Conservation (phyloP, 2,797 vertebrate genomes). For the Erpetoichthys calabaricus region DNA sequence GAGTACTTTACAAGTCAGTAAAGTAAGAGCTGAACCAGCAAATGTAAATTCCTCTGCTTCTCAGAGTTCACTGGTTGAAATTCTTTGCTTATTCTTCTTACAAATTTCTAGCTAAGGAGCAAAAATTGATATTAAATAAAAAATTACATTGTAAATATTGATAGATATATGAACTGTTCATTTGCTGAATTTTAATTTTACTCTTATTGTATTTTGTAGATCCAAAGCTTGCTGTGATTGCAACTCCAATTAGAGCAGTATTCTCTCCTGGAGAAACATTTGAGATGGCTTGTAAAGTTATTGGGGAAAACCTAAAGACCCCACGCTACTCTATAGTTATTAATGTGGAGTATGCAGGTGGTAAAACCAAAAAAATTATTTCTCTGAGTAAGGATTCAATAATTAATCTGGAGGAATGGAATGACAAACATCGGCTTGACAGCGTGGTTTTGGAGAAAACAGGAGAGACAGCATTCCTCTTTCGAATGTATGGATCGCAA, state of each 20-base stretch:
- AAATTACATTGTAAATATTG: too few relatives aligned
- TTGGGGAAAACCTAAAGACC: slow-evolving; percentile 57
- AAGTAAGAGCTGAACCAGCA: too few relatives aligned
- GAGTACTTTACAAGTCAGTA: too few relatives aligned
- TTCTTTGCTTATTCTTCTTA: too few relatives aligned
- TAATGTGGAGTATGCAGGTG: slow-evolving; percentile 50
- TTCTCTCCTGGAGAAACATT: slow-evolving; percentile 74
- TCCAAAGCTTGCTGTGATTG: slow-evolving; percentile 58
- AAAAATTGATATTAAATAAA: too few relatives aligned
- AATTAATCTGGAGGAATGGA: slow-evolving; percentile 60
- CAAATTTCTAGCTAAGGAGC: too few relatives aligned
- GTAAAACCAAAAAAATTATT: slow-evolving; percentile 54
- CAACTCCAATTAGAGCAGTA: slow-evolving; percentile 55
- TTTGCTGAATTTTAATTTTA: too few relatives aligned
- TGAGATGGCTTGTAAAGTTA: slow-evolving; percentile 77
- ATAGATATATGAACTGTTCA: too few relatives aligned
- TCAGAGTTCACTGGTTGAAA: too few relatives aligned
- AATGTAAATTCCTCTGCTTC: too few relatives aligned
- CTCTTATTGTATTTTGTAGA: slow-evolving; percentile 39
- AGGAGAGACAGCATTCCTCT: slow-evolving; percentile 65
- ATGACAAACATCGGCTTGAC: slow-evolving; percentile 57
- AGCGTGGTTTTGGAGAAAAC: slow-evolving; percentile 70
- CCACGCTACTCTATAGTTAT: slow-evolving; percentile 70
- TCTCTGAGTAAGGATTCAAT: slow-evolving; percentile 71
- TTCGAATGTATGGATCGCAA: slow-evolving; percentile 75